These are phyloP conservation scores for Poecilia wingei DNA, from an alignment of 2,797 vertebrate species.

Conservation along the genomic window DNA sequence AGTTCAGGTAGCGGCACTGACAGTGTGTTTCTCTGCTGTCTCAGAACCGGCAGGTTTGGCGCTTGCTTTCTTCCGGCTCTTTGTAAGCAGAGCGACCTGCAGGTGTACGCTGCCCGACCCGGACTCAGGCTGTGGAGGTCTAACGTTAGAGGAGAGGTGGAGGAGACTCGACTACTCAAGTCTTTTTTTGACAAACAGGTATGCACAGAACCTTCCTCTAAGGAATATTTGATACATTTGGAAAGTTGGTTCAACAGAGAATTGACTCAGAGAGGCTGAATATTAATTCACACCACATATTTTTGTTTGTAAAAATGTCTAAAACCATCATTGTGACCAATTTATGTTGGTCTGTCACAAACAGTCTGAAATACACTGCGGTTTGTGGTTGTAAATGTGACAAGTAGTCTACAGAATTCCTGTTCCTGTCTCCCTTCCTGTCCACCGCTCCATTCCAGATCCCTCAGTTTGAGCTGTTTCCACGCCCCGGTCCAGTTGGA, in stretches of 20 bases:
- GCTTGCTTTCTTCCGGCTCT: slow-evolving; percentile 96
- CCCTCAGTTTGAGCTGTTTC: slow-evolving; percentile 89
- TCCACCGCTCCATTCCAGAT: slow-evolving; percentile 55
- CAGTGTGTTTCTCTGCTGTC: background rate
- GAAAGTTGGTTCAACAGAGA: background rate
- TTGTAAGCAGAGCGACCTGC: slow-evolving; percentile 94
- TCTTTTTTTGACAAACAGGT: slow-evolving; percentile 84
- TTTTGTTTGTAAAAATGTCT: background rate
- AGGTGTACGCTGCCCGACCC: slow-evolving; percentile 89
- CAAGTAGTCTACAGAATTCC: no score
- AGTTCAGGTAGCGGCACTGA: background rate
- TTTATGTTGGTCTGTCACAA: background rate
- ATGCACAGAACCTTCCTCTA: background rate
- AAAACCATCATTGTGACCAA: background rate
- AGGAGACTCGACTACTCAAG: slow-evolving; percentile 90
- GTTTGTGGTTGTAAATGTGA: background rate
- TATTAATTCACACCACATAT: background rate
- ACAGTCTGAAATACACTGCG: background rate
- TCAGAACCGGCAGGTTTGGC: slow-evolving; percentile 90
- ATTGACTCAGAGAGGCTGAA: background rate
- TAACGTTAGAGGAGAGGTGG: slow-evolving; percentile 88
- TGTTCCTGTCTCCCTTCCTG: background rate
- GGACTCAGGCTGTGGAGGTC: slow-evolving; percentile 93
- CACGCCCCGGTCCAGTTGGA: slow-evolving; percentile 80
- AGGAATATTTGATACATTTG: background rate